Base-by-base conservation (phyloP, 1,140 invertebrate genomes). In the Lucilia sericata region DNA sequence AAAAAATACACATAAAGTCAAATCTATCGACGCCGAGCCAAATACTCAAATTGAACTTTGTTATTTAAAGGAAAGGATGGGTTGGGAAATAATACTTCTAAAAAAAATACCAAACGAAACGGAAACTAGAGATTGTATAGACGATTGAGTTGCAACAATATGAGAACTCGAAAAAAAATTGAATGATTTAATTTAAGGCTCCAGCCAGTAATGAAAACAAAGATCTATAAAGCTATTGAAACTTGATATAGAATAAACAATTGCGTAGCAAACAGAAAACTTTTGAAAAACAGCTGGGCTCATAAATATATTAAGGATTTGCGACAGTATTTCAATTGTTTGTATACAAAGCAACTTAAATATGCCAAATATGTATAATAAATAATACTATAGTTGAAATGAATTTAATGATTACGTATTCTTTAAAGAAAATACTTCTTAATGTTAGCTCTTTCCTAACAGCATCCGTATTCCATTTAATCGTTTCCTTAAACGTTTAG, bases 121-220 rank as follows among this genome's bases (percentile, higher is more conserved):
- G 80, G 47, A 82, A 82, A 82, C 19, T 30, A 47, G n/a, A 76
- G 74, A n/a, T 55, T 55, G 51, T 55, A 55, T 55, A 55, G 8
- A 7, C 74, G 74, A 76, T 76, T 76, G 74, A 76, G 74, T 76
- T 76, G 36, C 74, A 76, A 42, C 74, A 42, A 76, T 75, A 55
- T 55, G 17, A n/a, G 51, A 13, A 55, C 12, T 17, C 49, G 13
- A 5, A 49, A 12, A 49, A 49, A 49, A 49, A 30, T 75, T 2
- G 36, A 47, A 76, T 76, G 74, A 76, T 42, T 76, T 36, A 76
- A 76, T 76, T 76, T 76, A 30, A 76, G 14, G 36, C 74, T 76
- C 74, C 5, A 12, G 9, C 5, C 12, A 17, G 7, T 55, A n/a
- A 55, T 55, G 51, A 55, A 17, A 55, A 55, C 51, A 55, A 55